Evolutionary conservation across 2,113 vertebrate genomes (phyloP).

Genomic region (Phaethornis superciliosus): DNA sequence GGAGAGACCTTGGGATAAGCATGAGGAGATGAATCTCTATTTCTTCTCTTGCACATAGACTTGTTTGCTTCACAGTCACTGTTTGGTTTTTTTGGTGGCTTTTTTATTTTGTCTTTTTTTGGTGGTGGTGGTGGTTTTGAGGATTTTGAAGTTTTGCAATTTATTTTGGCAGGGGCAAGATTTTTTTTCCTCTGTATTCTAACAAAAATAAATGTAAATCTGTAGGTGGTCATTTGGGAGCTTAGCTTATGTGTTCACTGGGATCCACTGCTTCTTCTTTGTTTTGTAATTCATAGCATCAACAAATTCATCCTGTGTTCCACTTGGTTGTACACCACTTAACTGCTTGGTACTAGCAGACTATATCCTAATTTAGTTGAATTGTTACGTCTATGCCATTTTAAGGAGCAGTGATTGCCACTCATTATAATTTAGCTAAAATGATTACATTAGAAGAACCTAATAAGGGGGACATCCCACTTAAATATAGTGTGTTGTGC

Average conservation of each 20-base stretch:
- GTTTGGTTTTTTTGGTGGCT: neutral
- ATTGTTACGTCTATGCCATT: conserved; percentile 47
- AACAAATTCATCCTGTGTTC: neutral
- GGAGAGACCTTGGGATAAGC: neutral
- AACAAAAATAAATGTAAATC: neutral
- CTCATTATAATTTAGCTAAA: conserved; percentile 47
- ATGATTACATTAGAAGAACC: conserved; percentile 18
- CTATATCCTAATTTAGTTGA: conserved; percentile 55
- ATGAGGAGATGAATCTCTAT: neutral
- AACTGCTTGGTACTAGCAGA: conserved; percentile 34
- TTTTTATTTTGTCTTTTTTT: neutral
- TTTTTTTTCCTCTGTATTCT: neutral
- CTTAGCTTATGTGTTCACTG: neutral
- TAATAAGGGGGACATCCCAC: conserved; percentile 19
- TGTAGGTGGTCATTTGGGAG: neutral
- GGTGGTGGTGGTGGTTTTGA: neutral
- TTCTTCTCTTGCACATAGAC: neutral
- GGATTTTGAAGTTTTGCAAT: neutral
- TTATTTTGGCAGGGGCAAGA: neutral
- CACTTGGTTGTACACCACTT: conserved; percentile 53
- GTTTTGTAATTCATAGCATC: neutral
- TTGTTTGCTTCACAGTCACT: neutral
- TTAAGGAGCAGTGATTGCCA: conserved; percentile 53
- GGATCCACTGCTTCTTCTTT: neutral
- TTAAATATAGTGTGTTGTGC: conserved; percentile 27